Evolutionary conservation across 2,113 vertebrate genomes (phyloP).

Genomic region (Rhineura floridana): DNA sequence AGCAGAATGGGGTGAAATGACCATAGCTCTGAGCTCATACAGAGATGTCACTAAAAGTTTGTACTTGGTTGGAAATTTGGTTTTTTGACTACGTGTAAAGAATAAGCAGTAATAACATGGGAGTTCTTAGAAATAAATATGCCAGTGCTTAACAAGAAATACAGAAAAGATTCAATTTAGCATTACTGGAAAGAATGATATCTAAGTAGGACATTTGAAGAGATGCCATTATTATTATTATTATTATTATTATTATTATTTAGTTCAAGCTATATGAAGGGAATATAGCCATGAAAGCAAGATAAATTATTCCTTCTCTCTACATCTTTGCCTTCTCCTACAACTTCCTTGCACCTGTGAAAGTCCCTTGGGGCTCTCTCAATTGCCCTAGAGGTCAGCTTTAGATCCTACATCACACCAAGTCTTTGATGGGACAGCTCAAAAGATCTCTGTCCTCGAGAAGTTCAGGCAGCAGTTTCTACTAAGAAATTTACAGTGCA

Average conservation of each 20-base stretch:
- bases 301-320: background rate
- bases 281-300: slow-evolving; percentile 5
- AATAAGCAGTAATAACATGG: background rate
- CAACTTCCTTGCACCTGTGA: background rate
- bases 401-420: background rate
- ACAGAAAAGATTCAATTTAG: background rate
- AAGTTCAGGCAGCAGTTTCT: background rate
- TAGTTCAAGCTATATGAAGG: background rate
- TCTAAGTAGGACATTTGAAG: background rate
- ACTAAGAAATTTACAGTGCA: slow-evolving; percentile 23
- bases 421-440: background rate
- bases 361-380: background rate
- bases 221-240: slow-evolving; percentile 11
- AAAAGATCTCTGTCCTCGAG: background rate
- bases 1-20: slow-evolving; percentile 9
- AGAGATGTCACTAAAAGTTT: background rate
- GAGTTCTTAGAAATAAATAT: background rate
- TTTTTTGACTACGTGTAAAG: slow-evolving; percentile 40
- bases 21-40: slow-evolving; percentile 13
- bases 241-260: no score
- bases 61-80: background rate
- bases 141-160: slow-evolving; percentile 10
- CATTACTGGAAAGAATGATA: background rate
- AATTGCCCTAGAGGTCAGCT: background rate
- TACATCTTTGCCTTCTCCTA: background rate